Base-by-base conservation (phyloP, 2,888 invertebrate genomes). In the Amiota communis region DNA sequence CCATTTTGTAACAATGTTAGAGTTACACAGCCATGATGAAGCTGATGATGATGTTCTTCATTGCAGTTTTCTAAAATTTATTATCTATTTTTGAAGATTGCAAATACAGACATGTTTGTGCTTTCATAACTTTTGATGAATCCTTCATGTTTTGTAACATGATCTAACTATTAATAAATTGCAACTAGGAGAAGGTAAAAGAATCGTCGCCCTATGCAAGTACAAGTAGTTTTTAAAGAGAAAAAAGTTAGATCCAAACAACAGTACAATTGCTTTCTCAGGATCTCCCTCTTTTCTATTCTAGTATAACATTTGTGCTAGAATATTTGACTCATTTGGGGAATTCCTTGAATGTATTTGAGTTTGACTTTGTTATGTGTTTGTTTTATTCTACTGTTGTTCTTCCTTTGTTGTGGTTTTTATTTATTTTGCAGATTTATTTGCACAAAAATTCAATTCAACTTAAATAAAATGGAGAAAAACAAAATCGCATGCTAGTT, bases 391-490 rank as follows among this genome's bases (percentile, higher is more conserved):
- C 12, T n/a, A n/a, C n/a, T 4, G 36, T 12, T 63, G 12, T 46
- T 8, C 0, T 57, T 72, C 70, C 49, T 70, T 57, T 72, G 72
- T 73, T 75, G 77, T 49, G 78, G 76, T 74, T 80, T 75, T 74
- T 15, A 65, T 70, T 70, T 70, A 10, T 56, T 70, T 46, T 6
- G 77, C 76, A 76, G 81, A 81, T 83, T 83, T 83, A 80, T 81
- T 82, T 84, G 78, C 76, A 70, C 74, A 56, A 59, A 72, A 69
- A 72, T 64, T 23, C 69, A 74, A 73, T 69, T 51, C 67, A 51
- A 49, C 15, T 15, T 15, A 49, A 70, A 57, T 9, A 59, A 51
- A 36, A 36, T 36, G 51, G 36, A 61, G 36, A 59, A 63, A 8
- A 56, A 17, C 20, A 46, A 64, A n/a, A 23, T 11, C 51, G 23